Evolutionary conservation across 2,797 vertebrate species (phyloP).

Genomic region (Microcaecilia unicolor): DNA sequence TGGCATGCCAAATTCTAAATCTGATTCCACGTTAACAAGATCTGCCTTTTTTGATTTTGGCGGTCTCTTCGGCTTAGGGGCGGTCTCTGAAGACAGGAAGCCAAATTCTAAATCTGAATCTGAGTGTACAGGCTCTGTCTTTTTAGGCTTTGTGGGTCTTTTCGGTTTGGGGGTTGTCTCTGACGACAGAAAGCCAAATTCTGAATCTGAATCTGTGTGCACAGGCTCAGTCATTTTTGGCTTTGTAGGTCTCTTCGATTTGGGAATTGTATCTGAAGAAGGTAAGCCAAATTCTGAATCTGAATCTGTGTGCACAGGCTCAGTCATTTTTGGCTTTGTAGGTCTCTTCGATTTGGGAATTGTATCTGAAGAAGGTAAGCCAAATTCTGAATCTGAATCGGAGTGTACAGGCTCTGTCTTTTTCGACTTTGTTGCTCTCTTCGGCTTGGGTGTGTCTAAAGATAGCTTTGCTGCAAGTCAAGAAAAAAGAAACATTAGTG

Average conservation of each 20-base stretch:
- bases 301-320: slow-evolving; percentile 81
- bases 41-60: slow-evolving; percentile 88
- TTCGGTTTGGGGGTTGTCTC: slow-evolving; percentile 70
- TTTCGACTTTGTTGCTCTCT: slow-evolving; percentile 75
- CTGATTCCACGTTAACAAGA: slow-evolving; percentile 81
- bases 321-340: slow-evolving; percentile 86
- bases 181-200: slow-evolving; percentile 16
- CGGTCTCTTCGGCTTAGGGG: slow-evolving; percentile 75
- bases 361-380: no score
- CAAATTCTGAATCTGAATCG: no score
- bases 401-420: no score
- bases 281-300: slow-evolving; percentile 79
- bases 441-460: slow-evolving; percentile 67
- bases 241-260: slow-evolving; percentile 79
- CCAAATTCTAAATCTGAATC: slow-evolving; percentile 89
- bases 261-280: slow-evolving; percentile 57
- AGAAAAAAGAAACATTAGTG: slow-evolving; percentile 11
- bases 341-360: no score
- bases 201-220: no score
- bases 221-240: slow-evolving; percentile 83
- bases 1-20: slow-evolving; percentile 78
- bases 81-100: slow-evolving; percentile 54
- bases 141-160: slow-evolving; percentile 83
- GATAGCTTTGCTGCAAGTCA: slow-evolving; percentile 66
- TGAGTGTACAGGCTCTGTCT: slow-evolving; percentile 77